Conservation (phyloP, 2,113 vertebrate species). For the Trematocara variabile region DNA sequence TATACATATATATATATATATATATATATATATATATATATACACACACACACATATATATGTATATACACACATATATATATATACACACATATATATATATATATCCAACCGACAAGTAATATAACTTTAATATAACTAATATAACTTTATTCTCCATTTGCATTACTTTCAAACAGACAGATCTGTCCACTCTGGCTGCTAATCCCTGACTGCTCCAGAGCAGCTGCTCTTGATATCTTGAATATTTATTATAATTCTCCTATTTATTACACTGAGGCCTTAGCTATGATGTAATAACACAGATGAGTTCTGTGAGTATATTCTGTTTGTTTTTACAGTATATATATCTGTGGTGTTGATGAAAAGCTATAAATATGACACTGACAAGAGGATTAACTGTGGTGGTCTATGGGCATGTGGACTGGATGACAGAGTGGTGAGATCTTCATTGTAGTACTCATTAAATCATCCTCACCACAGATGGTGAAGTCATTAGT, state of each 20-base stretch:
- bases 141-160: neutral
- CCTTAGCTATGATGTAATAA: neutral
- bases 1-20: too few species aligned
- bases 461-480: slow-evolving; percentile 25
- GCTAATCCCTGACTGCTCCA: neutral
- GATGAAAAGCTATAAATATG: slow-evolving; percentile 39
- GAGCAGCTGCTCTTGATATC: slow-evolving; percentile 29
- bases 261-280: slow-evolving; percentile 2
- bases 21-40: too few species aligned
- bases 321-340: slow-evolving; percentile 15
- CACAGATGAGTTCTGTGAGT: neutral
- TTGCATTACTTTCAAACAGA: neutral
- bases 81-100: too few species aligned
- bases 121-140: neutral
- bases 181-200: neutral
- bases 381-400: slow-evolving; percentile 37
- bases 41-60: too few species aligned
- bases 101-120: neutral
- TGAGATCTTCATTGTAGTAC: slow-evolving; percentile 43
- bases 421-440: neutral
- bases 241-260: slow-evolving; percentile 27
- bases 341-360: slow-evolving; percentile 5
- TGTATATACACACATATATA: too few species aligned
- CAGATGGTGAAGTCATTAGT: slow-evolving; percentile 51
- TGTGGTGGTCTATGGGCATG: neutral